phyloP scores from a whole-genome alignment of 2,113 vertebrate species.

The Campylomormyrus tamandua region DNA sequence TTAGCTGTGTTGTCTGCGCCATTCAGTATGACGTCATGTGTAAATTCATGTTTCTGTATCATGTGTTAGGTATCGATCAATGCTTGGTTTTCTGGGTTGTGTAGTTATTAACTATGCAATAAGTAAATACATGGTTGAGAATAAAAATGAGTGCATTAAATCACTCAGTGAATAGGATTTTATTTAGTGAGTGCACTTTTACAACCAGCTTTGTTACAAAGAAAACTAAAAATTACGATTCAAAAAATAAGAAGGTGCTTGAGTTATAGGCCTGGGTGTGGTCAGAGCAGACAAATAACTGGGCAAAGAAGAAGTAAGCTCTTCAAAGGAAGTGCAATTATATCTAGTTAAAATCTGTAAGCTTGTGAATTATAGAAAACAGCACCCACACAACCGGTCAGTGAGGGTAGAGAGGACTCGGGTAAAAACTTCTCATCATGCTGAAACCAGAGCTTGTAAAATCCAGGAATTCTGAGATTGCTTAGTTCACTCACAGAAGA shows the following conservation, averaged over 20 bases:
- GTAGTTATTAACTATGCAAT: background rate
- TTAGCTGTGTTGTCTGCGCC: background rate
- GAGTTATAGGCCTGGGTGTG: background rate
- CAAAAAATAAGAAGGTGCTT: background rate
- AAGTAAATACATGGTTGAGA: background rate
- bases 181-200: background rate
- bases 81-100: background rate
- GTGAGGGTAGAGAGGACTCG: background rate
- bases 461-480: too few species aligned
- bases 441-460: background rate
- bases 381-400: background rate
- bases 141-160: background rate
- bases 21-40: background rate
- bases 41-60: background rate
- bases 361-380: background rate
- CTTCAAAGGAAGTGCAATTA: background rate
- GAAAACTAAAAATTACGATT: too few species aligned
- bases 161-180: background rate
- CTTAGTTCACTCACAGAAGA: too few species aligned
- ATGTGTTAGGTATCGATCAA: background rate
- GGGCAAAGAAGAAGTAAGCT: background rate
- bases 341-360: background rate
- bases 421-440: background rate
- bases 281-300: background rate
- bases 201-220: background rate